Conservation (phyloP, 2,113 vertebrate genomes). For the Chlamydotis undulata region DNA sequence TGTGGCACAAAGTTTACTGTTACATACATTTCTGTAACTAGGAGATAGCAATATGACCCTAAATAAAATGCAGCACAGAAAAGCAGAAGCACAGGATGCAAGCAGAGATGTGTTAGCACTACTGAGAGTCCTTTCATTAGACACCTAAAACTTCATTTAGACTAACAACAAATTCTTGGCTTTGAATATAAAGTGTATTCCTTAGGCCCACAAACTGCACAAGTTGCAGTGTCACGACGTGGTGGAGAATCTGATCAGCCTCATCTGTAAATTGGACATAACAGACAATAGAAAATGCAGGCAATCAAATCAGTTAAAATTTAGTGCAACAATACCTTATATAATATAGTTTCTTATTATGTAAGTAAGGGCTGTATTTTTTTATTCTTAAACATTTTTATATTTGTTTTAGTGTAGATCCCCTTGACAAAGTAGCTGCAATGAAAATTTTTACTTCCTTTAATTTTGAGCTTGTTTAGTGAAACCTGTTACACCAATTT, state of each 20-base stretch:
- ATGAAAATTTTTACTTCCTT: neutral
- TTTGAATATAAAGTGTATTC: neutral
- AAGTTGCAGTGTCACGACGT: neutral
- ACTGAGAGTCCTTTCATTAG: neutral
- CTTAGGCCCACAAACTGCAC: neutral
- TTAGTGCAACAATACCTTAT: neutral
- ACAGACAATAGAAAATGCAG: neutral
- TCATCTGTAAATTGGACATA: neutral
- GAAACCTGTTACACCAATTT: neutral
- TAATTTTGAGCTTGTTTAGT: neutral
- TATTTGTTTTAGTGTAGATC: neutral
- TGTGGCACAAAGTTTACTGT: neutral
- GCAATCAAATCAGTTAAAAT: neutral
- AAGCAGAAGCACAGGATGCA: neutral
- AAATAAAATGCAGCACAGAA: neutral
- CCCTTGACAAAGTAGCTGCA: neutral
- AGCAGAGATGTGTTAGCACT: neutral
- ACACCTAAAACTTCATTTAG: neutral
- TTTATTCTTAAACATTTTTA: neutral
- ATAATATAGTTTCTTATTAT: neutral
- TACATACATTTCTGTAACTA: neutral
- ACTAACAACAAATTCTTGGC: neutral
- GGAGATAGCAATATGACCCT: neutral
- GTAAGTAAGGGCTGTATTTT: neutral
- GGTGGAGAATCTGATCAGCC: neutral